phyloP scores from a whole-genome alignment of 2,888 invertebrate genomes.

The Polyommatus iphigenia region DNA sequence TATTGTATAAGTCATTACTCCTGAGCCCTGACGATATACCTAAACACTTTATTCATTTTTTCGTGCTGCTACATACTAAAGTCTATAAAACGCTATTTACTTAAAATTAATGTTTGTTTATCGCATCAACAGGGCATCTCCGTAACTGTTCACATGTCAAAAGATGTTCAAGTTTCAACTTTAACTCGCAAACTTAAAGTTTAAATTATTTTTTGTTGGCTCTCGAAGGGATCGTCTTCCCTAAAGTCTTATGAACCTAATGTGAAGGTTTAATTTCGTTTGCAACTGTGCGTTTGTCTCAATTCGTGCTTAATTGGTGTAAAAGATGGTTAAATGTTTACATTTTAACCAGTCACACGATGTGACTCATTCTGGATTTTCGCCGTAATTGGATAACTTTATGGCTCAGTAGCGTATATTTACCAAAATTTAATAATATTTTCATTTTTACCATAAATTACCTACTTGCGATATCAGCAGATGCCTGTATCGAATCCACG shows the following conservation, averaged over 20 bases:
- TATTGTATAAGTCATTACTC: no score
- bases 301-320: not conserved
- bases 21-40: no score
- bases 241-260: not conserved
- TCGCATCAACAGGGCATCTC: slow-evolving; percentile 9
- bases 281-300: not conserved
- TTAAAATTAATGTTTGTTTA: slow-evolving; percentile 26
- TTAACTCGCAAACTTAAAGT: slow-evolving; percentile 29
- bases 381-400: not conserved
- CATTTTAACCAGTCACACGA: slow-evolving; percentile 2
- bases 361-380: not conserved
- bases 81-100: not conserved
- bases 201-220: not conserved
- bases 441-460: not conserved
- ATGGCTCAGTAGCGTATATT: not conserved
- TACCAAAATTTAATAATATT: not conserved
- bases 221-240: not conserved
- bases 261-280: not conserved
- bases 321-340: slow-evolving; percentile 2
- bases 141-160: slow-evolving; percentile 38
- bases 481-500: not conserved
- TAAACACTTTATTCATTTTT: no score
- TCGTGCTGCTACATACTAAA: no score
- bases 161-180: slow-evolving; percentile 24
- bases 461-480: not conserved